phyloP scores from a whole-genome alignment of 2,113 vertebrate genomes.

The Anguilla rostrata region DNA sequence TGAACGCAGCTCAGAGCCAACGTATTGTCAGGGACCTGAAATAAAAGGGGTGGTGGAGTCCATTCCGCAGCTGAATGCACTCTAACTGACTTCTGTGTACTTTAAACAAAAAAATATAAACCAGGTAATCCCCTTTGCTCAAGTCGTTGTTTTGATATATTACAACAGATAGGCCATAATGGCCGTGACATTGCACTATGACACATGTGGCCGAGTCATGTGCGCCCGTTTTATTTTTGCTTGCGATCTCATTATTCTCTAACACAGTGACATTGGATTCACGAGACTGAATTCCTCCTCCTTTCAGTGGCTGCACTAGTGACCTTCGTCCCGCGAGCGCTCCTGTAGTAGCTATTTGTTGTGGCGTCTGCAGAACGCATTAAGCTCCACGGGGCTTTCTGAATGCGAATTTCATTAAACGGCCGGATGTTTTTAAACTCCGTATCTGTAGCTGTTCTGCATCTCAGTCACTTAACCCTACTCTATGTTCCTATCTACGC shows the following conservation, averaged over 20 bases:
- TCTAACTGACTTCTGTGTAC: background rate
- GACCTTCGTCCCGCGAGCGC: background rate
- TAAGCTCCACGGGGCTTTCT: conserved; percentile 9
- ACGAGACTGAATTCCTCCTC: background rate
- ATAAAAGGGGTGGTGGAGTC: conserved; percentile 25
- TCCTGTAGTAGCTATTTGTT: background rate
- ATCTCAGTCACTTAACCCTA: too few species aligned
- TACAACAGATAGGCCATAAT: background rate
- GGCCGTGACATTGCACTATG: background rate
- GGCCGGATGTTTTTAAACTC: background rate
- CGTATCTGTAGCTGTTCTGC: background rate
- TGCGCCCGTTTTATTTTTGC: background rate
- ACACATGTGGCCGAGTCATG: background rate
- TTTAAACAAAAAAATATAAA: background rate
- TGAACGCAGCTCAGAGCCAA: conserved; percentile 37
- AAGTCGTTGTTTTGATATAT: background rate
- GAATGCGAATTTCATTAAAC: conserved; percentile 10
- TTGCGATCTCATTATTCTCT: background rate
- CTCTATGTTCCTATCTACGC: too few species aligned
- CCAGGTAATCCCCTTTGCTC: background rate
- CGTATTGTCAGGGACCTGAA: conserved; percentile 29
- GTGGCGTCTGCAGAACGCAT: conserved; percentile 18
- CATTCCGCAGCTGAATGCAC: background rate
- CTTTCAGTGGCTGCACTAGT: background rate
- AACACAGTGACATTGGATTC: background rate